phyloP scores from a whole-genome alignment of 1,140 invertebrate species.

The Venustaconcha ellipsiformis region DNA sequence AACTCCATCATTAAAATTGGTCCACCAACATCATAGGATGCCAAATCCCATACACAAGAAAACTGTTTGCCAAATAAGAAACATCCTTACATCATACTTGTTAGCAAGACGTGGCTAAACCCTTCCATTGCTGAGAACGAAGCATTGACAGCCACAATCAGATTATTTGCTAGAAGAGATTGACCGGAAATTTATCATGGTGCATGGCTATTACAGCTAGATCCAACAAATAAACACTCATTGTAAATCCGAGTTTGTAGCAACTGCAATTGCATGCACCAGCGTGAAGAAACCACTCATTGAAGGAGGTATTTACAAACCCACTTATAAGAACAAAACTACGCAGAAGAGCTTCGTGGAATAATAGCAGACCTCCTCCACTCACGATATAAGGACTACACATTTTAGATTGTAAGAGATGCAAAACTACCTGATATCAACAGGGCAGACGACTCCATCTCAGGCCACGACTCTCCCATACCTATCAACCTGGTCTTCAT shows the following conservation, averaged over 20 bases:
- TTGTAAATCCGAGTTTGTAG: neutral
- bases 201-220: neutral
- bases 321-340: neutral
- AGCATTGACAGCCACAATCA: neutral
- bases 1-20: too few species aligned
- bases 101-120: slow-evolving; percentile 3
- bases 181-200: neutral
- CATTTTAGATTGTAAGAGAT: neutral
- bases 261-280: neutral
- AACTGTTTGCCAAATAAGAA: slow-evolving; percentile 3
- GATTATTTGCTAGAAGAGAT: neutral
- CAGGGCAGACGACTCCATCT: neutral
- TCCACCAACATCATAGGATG: neutral
- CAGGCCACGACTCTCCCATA: too few species aligned
- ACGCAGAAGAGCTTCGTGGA: neutral
- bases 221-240: neutral
- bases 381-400: neutral
- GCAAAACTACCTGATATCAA: slow-evolving; percentile 4
- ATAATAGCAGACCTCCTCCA: neutral
- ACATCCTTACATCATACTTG: neutral
- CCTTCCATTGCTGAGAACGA: neutral
- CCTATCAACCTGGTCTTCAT: too few species aligned
- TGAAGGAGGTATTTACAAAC: neutral
- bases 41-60: neutral
- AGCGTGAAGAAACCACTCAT: neutral